Percentiles rank a stretch among this genome's conserved stretches.
Evolutionary conservation across 2,113 vertebrate genomes (phyloP).

Genomic region (Herpetotheres cachinnans): DNA sequence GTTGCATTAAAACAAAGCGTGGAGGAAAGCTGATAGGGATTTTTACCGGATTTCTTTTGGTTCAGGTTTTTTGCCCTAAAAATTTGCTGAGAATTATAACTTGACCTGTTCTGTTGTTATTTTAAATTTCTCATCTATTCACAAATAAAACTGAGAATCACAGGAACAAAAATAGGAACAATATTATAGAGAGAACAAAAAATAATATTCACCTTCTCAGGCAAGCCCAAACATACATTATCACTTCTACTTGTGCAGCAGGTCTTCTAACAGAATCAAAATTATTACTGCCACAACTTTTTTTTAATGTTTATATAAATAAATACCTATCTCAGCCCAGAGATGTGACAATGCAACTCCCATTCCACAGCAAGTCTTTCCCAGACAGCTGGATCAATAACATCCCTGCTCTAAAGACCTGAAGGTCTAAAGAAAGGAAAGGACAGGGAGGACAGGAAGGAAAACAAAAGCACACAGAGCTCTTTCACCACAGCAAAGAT

Average conservation of each 20-base stretch:
- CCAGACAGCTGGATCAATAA: neutral
- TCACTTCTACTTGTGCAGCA: neutral
- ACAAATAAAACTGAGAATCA: neutral
- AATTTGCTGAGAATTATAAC: neutral
- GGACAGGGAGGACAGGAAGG: constrained; percentile 1
- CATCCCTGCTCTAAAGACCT: neutral
- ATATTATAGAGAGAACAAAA: neutral
- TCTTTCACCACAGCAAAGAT: constrained; percentile 56
- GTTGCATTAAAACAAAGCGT: neutral
- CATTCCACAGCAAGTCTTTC: neutral
- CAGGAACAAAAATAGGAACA: neutral
- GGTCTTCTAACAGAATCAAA: neutral
- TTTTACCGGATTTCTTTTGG: neutral
- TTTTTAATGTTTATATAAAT: neutral
- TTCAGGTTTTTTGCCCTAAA: neutral
- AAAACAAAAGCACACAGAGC: constrained; percentile 37
- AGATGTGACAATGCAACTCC: neutral
- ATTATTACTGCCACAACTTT: neutral
- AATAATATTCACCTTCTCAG: neutral
- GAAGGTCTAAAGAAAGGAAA: constrained; percentile 19
- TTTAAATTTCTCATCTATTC: neutral
- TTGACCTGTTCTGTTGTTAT: neutral
- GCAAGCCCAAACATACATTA: neutral
- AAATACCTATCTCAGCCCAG: neutral
- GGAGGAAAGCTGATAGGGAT: neutral